phyloP scores from a whole-genome alignment of 2,113 vertebrate species.

The Atrichornis clamosus region DNA sequence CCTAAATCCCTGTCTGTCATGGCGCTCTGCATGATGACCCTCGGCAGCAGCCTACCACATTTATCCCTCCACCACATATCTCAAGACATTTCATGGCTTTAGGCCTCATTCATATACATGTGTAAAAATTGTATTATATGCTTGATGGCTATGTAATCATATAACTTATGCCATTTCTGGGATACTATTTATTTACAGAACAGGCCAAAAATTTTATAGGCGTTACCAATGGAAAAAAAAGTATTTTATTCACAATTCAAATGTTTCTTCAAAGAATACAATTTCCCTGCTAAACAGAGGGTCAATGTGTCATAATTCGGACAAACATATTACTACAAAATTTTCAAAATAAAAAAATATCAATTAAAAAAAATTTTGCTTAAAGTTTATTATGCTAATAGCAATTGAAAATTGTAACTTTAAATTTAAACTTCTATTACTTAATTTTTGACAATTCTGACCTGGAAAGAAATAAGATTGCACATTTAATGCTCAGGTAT shows the following conservation, averaged over 20 bases:
- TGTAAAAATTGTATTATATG: background rate
- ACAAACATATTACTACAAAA: background rate
- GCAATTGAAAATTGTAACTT: background rate
- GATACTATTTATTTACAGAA: background rate
- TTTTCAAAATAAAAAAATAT: background rate
- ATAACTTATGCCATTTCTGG: background rate
- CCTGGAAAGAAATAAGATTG: background rate
- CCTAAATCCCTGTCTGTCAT: background rate
- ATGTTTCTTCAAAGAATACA: background rate
- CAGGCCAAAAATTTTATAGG: background rate
- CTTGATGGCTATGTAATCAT: background rate
- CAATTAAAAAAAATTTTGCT: too few species aligned
- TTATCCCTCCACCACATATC: background rate
- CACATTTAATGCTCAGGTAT: background rate
- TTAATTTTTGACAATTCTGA: background rate
- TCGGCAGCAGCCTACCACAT: background rate
- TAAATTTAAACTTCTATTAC: background rate
- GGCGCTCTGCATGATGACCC: background rate
- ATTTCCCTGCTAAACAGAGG: background rate
- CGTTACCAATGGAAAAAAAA: background rate
- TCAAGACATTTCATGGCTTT: background rate
- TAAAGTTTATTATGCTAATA: background rate
- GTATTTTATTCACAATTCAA: background rate
- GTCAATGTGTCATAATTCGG: background rate
- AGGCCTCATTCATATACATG: background rate